phyloP scores from a whole-genome alignment of 2,113 vertebrate species.

The Cynopterus brachyotis region DNA sequence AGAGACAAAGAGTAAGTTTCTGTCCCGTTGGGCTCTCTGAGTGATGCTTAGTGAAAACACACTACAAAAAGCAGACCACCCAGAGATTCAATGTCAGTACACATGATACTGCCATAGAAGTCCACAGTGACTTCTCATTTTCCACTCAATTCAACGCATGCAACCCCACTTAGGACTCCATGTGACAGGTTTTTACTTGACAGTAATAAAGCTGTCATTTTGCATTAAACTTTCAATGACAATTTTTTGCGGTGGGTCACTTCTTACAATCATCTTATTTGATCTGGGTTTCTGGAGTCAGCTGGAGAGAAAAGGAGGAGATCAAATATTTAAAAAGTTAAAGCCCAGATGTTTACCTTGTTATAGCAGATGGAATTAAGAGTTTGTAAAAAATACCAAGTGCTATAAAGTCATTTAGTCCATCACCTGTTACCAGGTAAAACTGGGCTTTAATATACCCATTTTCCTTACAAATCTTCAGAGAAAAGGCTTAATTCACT shows the following conservation, averaged over 20 bases:
- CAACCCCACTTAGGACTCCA: not conserved
- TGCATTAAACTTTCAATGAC: not conserved
- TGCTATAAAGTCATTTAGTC: not conserved
- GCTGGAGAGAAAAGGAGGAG: not conserved
- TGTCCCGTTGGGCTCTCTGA: not conserved
- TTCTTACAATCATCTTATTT: not conserved
- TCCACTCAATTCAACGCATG: not conserved
- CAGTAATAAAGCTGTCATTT: constrained; percentile 17
- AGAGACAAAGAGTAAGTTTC: not conserved
- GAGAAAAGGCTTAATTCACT: not conserved
- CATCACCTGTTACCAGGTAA: not conserved
- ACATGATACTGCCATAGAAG: not conserved
- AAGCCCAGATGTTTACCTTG: not conserved
- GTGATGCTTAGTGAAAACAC: not conserved
- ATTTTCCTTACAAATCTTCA: constrained; percentile 1
- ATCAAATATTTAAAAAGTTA: not conserved
- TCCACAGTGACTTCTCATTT: not conserved
- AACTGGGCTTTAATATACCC: not conserved
- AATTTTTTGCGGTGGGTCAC: not conserved
- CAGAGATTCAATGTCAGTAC: not conserved
- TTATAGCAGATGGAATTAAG: not conserved
- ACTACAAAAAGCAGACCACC: not conserved
- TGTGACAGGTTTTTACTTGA: not conserved
- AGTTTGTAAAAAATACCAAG: not conserved
- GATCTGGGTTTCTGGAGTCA: not conserved